Conservation (phyloP, 2,888 invertebrate species). For the Galerucella nymphaeae region DNA sequence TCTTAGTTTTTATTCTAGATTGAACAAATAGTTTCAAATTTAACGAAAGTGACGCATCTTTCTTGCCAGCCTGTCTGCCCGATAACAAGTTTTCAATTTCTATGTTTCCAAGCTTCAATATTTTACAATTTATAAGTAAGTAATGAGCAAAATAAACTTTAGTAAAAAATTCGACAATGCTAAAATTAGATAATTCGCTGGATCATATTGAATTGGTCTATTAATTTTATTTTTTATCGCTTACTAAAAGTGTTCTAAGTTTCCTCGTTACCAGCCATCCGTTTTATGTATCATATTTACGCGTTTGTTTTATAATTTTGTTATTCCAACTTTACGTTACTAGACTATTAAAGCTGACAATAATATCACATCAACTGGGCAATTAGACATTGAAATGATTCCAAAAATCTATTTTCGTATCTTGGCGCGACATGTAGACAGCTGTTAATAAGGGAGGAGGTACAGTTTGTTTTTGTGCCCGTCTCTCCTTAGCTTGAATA, state of each 20-base stretch:
- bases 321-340: neutral
- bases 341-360: conserved; percentile 7
- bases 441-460: conserved; percentile 22
- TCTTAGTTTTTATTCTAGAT: no score
- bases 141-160: no score
- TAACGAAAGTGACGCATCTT: no score
- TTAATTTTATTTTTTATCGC: neutral
- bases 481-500: conserved; percentile 16
- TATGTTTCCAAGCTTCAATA: no score
- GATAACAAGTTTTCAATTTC: no score
- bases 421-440: conserved; percentile 42
- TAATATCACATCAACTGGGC: neutral
- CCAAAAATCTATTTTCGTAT: conserved; percentile 38
- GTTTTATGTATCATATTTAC: neutral
- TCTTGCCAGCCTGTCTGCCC: no score
- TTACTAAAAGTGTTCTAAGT: neutral
- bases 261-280: neutral
- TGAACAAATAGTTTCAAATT: no score
- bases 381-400: conserved; percentile 38
- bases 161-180: no score
- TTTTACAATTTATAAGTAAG: no score
- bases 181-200: no score
- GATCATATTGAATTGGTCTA: neutral
- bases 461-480: conserved; percentile 20
- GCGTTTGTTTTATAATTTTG: neutral